phyloP scores from a whole-genome alignment of 2,888 invertebrate species.

The Lacanobia oleracea region DNA sequence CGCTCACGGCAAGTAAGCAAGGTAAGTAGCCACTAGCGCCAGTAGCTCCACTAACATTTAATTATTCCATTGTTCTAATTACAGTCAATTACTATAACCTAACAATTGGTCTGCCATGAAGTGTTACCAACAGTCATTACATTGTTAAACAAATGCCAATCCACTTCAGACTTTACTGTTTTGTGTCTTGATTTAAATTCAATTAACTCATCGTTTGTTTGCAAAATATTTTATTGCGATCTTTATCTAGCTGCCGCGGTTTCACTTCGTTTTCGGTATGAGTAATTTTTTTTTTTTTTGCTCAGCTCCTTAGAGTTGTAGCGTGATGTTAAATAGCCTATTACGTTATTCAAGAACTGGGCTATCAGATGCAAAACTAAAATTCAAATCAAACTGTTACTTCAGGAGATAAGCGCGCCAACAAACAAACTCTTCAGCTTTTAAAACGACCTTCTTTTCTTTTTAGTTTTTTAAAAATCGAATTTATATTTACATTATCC shows the following conservation, averaged over 20 bases:
- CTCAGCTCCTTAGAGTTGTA: neutral
- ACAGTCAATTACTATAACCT: slow-evolving; percentile 42
- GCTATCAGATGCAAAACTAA: too few relatives aligned
- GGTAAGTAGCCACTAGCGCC: slow-evolving; percentile 8
- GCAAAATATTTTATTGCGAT: slow-evolving; percentile 21
- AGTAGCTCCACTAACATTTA: slow-evolving; percentile 35
- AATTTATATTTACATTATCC: neutral
- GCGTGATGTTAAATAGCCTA: neutral
- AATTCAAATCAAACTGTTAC: too few relatives aligned
- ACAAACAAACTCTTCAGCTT: too few relatives aligned
- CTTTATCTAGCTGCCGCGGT: neutral
- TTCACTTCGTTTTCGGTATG: neutral
- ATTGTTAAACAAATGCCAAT: slow-evolving; percentile 40
- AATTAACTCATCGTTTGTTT: slow-evolving; percentile 39
- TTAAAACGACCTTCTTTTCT: too few relatives aligned
- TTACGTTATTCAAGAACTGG: neutral
- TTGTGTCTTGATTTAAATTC: slow-evolving; percentile 34
- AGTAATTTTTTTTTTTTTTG: neutral
- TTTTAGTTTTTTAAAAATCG: too few relatives aligned
- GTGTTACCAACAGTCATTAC: slow-evolving; percentile 53
- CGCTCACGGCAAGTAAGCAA: slow-evolving; percentile 43
- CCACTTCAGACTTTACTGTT: slow-evolving; percentile 27
- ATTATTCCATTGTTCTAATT: slow-evolving; percentile 58
- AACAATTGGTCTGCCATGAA: slow-evolving; percentile 54
- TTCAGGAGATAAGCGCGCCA: too few relatives aligned